phyloP scores from a whole-genome alignment of 2,113 vertebrate species.

The Oryzias melastigma region DNA sequence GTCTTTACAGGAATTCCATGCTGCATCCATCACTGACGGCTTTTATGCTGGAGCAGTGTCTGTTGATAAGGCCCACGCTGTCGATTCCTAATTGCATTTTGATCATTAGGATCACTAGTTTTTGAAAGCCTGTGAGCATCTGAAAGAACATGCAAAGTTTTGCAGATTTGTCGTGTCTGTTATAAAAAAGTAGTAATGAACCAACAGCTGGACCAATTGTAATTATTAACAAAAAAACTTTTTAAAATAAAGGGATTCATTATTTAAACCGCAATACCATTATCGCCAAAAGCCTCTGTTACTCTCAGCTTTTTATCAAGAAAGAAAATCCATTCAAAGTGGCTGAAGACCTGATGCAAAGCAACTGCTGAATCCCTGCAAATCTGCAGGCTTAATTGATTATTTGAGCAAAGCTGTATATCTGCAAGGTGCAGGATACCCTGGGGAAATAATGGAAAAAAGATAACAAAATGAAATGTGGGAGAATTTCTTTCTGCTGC shows the following conservation, averaged over 20 bases:
- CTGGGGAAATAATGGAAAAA: conserved; percentile 87
- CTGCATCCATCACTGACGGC: not conserved
- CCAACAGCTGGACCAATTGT: conserved; percentile 59
- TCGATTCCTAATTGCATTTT: conserved; percentile 7
- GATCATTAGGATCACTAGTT: conserved; percentile 40
- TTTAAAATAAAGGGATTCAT: conserved; percentile 62
- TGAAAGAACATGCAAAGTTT: conserved; percentile 20
- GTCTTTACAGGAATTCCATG: conserved; percentile 13
- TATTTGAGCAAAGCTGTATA: conserved; percentile 78
- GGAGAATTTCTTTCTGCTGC: conserved; percentile 82
- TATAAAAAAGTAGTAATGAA: conserved; percentile 45
- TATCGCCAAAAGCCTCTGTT: conserved; percentile 65
- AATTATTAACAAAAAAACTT: conserved; percentile 61
- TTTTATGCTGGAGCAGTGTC: not conserved
- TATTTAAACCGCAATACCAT: conserved; percentile 53
- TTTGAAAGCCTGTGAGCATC: conserved; percentile 12
- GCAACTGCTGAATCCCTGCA: conserved; percentile 70
- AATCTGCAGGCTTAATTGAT: conserved; percentile 83
- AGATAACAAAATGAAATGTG: conserved; percentile 85
- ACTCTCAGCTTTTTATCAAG: conserved; percentile 59
- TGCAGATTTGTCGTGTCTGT: conserved; percentile 30
- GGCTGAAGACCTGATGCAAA: conserved; percentile 68
- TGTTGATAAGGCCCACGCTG: conserved; percentile 11
- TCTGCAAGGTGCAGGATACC: conserved; percentile 78
- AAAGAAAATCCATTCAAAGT: conserved; percentile 70